Evolutionary conservation across 2,113 vertebrate genomes (phyloP).

Genomic region (Lophura nycthemera): DNA sequence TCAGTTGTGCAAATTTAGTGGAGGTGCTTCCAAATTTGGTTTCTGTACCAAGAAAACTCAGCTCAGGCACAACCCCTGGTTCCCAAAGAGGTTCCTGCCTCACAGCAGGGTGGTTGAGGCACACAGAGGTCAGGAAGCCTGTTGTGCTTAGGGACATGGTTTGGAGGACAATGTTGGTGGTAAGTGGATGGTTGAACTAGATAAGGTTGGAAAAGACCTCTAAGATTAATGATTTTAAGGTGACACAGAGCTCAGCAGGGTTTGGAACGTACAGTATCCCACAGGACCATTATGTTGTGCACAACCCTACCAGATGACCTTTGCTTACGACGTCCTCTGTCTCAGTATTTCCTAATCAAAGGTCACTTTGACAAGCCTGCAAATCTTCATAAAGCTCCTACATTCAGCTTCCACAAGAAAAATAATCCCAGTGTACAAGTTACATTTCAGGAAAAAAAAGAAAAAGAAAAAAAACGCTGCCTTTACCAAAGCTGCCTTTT

Average conservation of each 20-base stretch:
- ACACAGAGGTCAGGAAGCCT: not conserved
- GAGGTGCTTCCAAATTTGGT: not conserved
- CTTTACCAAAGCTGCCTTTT: not conserved
- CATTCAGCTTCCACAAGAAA: not conserved
- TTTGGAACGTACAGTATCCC: not conserved
- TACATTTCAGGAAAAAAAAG: not conserved
- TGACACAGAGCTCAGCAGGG: not conserved
- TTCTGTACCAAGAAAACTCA: not conserved
- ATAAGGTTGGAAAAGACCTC: too few species aligned
- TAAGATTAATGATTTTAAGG: not conserved
- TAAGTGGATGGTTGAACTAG: too few species aligned
- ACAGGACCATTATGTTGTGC: fast-evolving
- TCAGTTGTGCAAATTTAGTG: not conserved
- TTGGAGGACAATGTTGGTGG: too few species aligned
- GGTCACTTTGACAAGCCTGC: not conserved
- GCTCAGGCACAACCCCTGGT: not conserved
- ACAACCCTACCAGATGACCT: not conserved
- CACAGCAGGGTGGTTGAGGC: not conserved
- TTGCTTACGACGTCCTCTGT: not conserved
- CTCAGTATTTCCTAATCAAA: not conserved
- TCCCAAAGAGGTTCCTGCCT: not conserved
- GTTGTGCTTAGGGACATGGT: too few species aligned
- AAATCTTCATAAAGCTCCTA: not conserved
- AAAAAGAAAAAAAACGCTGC: not conserved
- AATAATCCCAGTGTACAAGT: not conserved